Conservation (phyloP, 2,113 vertebrate genomes). For the Naja naja region DNA sequence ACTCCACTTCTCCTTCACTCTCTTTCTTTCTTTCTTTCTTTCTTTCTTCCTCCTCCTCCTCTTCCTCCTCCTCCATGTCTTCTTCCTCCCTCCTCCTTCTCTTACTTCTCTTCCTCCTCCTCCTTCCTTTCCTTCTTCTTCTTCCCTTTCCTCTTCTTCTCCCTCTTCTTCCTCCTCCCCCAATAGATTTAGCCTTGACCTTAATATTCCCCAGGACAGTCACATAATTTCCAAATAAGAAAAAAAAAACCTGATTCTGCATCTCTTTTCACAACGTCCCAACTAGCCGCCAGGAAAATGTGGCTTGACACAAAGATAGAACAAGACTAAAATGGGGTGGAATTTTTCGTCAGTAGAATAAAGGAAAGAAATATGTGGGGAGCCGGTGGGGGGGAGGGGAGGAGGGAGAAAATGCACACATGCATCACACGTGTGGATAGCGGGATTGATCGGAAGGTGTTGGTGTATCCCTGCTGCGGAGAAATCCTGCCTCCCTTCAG, state of each 20-base stretch:
- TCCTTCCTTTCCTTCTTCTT: too few species aligned
- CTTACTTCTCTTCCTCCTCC: too few species aligned
- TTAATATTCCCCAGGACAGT: neutral
- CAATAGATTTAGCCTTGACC: neutral
- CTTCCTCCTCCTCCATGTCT: too few species aligned
- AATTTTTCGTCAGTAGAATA: neutral
- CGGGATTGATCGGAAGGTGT: neutral
- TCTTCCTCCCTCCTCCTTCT: too few species aligned
- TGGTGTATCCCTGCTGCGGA: neutral
- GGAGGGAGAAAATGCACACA: neutral
- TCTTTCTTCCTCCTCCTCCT: too few species aligned
- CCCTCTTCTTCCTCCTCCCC: neutral
- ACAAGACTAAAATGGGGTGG: neutral
- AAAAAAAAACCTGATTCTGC: neutral
- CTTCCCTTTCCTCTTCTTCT: too few species aligned
- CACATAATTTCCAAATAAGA: neutral
- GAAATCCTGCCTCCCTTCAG: neutral
- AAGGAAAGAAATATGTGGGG: neutral
- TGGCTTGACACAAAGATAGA: neutral
- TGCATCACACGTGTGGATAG: neutral
- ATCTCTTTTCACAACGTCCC: neutral
- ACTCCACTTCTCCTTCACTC: neutral
- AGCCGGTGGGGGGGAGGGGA: too few species aligned
- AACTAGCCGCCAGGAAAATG: neutral
- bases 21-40: rapidly evolving